Evolutionary conservation across 2,888 invertebrate species (phyloP).

Genomic region (Pediacus dermestoides): DNA sequence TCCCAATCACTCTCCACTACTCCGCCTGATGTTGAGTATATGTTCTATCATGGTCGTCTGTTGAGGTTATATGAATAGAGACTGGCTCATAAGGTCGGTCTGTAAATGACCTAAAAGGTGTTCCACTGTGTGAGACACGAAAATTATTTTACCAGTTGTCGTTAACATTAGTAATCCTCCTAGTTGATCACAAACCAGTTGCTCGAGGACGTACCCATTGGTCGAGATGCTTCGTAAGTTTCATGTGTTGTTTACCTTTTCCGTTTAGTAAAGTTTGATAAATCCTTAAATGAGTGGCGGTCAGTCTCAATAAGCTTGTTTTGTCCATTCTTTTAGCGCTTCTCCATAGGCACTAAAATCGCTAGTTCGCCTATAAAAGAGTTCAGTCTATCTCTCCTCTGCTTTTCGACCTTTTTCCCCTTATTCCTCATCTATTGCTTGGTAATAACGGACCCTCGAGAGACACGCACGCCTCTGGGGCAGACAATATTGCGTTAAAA

Average conservation of each 20-base stretch:
- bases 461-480: too few species aligned
- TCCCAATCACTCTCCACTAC: slow-evolving; percentile 55
- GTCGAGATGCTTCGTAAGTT: slow-evolving; percentile 56
- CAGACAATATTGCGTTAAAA: too few species aligned
- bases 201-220: slow-evolving; percentile 61
- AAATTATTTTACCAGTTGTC: slow-evolving; percentile 77
- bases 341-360: slow-evolving; percentile 75
- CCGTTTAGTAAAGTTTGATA: slow-evolving; percentile 55
- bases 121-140: slow-evolving; percentile 80
- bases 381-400: slow-evolving; percentile 85
- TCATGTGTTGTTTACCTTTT: slow-evolving; percentile 30
- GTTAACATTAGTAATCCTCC: slow-evolving; percentile 80
- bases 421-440: slow-evolving; percentile 81
- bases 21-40: slow-evolving; percentile 52
- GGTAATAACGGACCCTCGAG: too few species aligned
- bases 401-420: slow-evolving; percentile 91
- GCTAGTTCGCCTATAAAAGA: slow-evolving; percentile 79
- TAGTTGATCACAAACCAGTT: slow-evolving; percentile 56
- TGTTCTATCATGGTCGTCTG: slow-evolving; percentile 73
- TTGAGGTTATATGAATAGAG: slow-evolving; percentile 75
- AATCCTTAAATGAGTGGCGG: slow-evolving; percentile 80
- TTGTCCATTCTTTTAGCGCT: slow-evolving; percentile 86
- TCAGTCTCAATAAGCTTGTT: slow-evolving; percentile 81
- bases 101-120: slow-evolving; percentile 82
- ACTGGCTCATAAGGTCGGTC: slow-evolving; percentile 80